Evolutionary conservation across 2,797 vertebrate species (phyloP).

Genomic region (Acipenser ruthenus): DNA sequence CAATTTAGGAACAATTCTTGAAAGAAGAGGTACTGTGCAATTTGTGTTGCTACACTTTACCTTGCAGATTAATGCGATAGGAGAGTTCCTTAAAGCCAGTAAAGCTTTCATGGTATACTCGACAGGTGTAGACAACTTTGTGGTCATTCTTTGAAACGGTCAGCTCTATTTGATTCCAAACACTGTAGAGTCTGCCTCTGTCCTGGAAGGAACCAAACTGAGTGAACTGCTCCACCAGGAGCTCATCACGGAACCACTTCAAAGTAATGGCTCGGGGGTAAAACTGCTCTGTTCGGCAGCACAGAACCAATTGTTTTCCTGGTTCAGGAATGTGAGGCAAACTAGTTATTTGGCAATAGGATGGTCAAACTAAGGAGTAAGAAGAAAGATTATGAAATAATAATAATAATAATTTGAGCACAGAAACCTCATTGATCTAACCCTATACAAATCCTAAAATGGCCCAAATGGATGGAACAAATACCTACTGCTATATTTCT

Average conservation of each 20-base stretch:
- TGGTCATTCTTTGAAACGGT: conserved; percentile 40
- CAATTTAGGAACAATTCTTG: no score
- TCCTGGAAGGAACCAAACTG: conserved; percentile 44
- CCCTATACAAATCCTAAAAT: neutral
- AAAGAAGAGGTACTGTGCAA: neutral
- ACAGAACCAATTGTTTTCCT: conserved; percentile 42
- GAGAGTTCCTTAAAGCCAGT: conserved; percentile 35
- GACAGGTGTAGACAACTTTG: conserved; percentile 38
- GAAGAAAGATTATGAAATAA: neutral
- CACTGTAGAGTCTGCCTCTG: conserved; percentile 32
- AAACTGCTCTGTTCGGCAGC: conserved; percentile 51
- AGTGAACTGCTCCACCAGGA: conserved; percentile 21
- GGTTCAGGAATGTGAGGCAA: conserved; percentile 41
- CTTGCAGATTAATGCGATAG: conserved; percentile 47
- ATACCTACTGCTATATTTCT: neutral
- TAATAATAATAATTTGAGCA: neutral
- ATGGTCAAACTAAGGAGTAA: conserved; percentile 36
- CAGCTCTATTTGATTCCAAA: conserved; percentile 48
- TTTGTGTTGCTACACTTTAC: conserved; percentile 20
- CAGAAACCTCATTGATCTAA: neutral
- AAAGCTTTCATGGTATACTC: conserved; percentile 46
- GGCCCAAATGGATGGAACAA: neutral
- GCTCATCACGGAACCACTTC: conserved; percentile 45
- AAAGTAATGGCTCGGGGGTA: conserved; percentile 36
- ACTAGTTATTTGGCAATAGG: conserved; percentile 44